Evolutionary conservation across 92 coral and sea anemone species (phyloP).

Genomic region (Plumapathes pennacea): DNA sequence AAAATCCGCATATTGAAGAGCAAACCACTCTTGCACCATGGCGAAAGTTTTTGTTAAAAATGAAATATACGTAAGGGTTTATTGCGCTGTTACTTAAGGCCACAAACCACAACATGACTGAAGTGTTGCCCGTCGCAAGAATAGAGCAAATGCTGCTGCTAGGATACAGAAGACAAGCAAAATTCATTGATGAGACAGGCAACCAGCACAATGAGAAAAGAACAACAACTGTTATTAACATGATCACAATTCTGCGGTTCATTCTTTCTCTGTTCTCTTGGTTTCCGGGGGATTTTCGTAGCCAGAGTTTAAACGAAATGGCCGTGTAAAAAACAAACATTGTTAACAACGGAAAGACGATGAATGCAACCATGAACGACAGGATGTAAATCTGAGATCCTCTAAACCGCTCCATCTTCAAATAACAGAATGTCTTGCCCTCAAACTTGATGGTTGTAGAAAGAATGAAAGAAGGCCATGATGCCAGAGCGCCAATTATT

Average conservation of each 20-base stretch:
- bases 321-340: slow-evolving; percentile 20
- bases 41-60: slow-evolving; percentile 34
- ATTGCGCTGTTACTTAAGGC: slow-evolving; percentile 38
- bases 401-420: slow-evolving; percentile 4
- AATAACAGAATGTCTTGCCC: slow-evolving; percentile 14
- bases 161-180: slow-evolving; percentile 15
- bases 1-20: too few relatives aligned
- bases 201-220: slow-evolving; percentile 35
- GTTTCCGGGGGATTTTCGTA: slow-evolving; percentile 33
- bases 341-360: slow-evolving; percentile 6
- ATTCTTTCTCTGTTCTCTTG: slow-evolving; percentile 32
- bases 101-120: slow-evolving; percentile 23
- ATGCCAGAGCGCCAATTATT: slow-evolving; percentile 21
- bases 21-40: slow-evolving; percentile 23
- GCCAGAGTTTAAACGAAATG: slow-evolving; percentile 19
- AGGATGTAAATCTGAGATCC: slow-evolving; percentile 6
- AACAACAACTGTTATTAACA: slow-evolving; percentile 22
- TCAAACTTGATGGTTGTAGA: slow-evolving; percentile 2
- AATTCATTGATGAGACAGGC: slow-evolving; percentile 15
- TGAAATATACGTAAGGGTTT: slow-evolving; percentile 29
- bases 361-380: slow-evolving; percentile 18
- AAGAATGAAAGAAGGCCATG: slow-evolving; percentile 34
- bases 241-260: slow-evolving; percentile 34
- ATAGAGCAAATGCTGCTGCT: slow-evolving; percentile 8
- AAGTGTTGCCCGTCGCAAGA: slow-evolving; percentile 1